Base-by-base conservation (phyloP, 2,113 vertebrate species). In the Genyomyrus donnyi region DNA sequence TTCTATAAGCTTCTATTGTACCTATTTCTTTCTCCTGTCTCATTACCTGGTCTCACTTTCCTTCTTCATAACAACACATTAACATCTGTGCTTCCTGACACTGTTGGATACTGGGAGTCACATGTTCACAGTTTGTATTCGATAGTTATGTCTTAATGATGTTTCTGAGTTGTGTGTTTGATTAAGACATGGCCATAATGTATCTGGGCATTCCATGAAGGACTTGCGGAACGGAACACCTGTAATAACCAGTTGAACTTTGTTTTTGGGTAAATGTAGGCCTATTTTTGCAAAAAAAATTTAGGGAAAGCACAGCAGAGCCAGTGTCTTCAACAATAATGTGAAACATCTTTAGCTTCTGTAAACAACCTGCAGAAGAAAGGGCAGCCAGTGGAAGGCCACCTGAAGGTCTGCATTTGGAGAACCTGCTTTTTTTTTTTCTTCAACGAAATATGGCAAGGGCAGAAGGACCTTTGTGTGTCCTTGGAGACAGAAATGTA, bases 401-500 rank as follows among this genome's bases (percentile, higher is more conserved):
- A 74, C n/a, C 1, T 83, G 24, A 50, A 89, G 31, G 39, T 42
- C 21, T 62, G 52, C 15, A 1, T 85, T 89, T 56, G n/a, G 52
- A 21, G 49, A 89, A 58, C 52, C 50, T 13, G 52, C 17, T 53
- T 21, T 21, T 89, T 62, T 42, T 39, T 39, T 39, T 31, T 39
- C 19, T 7, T 39, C 5, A 35, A 77, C 1, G 35, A 80, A 80
- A 42, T 42, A 80, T 42, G 74, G 17, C 13, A 31, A 62, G 21
- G 19, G 19, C 27, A 24, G 35, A 19, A 6, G 35, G 80, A 35
- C 39, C 39, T 85, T 39, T 48, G 35, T 89, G 77, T 62, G 39
- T 89, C 52, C 89, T 85, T 89, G 35, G 24, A 49, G n/a, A 24
- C 19, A 42, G 89, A 85, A 50, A 85, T 58, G 35, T 45, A 46